A percentile compares a stretch with the other conserved stretches of the same genome.
These are phyloP conservation scores for Epizoanthus scotinus DNA, from an alignment of 92 coral and sea anemone species.

Conservation along the genomic window DNA sequence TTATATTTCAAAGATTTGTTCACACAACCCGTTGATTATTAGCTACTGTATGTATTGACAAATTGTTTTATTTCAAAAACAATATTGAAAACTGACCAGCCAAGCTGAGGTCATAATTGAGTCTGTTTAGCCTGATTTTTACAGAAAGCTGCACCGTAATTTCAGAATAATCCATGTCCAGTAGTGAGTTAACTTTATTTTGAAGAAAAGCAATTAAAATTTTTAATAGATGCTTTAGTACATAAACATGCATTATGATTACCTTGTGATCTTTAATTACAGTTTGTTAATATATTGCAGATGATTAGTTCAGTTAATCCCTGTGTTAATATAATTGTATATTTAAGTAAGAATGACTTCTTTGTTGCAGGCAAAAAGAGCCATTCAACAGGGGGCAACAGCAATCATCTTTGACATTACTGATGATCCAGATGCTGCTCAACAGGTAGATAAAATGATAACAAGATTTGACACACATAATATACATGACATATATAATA, in stretches of 20 bases:
- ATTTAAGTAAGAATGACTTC: background rate
- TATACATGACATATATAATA: no score
- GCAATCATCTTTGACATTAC: constrained; percentile 95
- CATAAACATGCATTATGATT: constrained; percentile 22
- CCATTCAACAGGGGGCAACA: constrained; percentile 95
- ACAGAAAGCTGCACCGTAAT: no score
- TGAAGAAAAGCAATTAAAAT: background rate
- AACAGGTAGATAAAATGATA: constrained; percentile 61
- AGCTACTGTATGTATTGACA: no score
- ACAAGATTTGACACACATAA: background rate
- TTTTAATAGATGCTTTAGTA: background rate
- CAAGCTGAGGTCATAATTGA: no score
- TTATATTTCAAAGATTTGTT: no score
- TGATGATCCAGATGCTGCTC: constrained; percentile 84
- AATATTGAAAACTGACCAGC: no score
- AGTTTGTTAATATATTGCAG: no score
- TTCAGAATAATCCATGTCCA: no score
- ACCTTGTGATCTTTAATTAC: background rate
- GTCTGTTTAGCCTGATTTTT: no score
- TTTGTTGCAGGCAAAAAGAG: constrained; percentile 83
- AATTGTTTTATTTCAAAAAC: no score
- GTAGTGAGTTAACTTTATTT: background rate
- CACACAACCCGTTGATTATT: no score
- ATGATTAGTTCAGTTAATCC: no score
- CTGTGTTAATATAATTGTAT: background rate